Conservation (phyloP, 2,113 vertebrate genomes). For the Eulemur macaco region DNA sequence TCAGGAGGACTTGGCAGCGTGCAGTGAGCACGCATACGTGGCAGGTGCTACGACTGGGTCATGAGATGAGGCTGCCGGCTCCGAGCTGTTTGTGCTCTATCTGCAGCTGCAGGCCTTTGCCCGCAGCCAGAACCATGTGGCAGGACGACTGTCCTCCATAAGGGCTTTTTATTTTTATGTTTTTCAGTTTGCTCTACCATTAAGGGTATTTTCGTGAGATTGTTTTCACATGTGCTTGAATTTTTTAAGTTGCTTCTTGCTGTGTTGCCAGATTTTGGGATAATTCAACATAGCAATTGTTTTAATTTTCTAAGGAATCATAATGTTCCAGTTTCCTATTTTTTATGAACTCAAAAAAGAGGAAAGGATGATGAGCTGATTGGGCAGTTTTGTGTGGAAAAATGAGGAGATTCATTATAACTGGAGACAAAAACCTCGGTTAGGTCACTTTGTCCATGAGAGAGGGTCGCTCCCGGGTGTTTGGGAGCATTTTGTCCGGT, state of each 20-base stretch:
- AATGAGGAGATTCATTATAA: background rate
- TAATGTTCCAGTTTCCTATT: background rate
- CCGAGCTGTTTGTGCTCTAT: background rate
- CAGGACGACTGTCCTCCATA: too few relatives aligned
- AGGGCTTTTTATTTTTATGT: background rate
- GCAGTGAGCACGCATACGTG: too few relatives aligned
- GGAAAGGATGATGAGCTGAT: background rate
- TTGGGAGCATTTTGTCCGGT: background rate
- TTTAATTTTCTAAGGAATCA: background rate
- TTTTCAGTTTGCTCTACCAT: background rate
- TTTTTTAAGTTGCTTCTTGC: background rate
- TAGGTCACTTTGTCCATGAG: background rate
- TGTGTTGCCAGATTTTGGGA: background rate
- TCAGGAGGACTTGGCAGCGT: rapidly evolving
- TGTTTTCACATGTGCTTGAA: background rate
- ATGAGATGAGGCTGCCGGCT: too few relatives aligned
- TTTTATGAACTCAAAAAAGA: background rate
- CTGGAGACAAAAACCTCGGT: background rate
- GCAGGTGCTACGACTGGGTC: rapidly evolving
- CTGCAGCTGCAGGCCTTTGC: background rate
- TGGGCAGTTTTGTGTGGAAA: background rate
- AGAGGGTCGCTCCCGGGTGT: rapidly evolving
- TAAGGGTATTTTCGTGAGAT: background rate
- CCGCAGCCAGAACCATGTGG: too few relatives aligned
- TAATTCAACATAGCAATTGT: background rate